These are phyloP conservation scores for Atherinosoma microstoma DNA, from an alignment of 2,797 vertebrate species.

Conservation along the genomic window DNA sequence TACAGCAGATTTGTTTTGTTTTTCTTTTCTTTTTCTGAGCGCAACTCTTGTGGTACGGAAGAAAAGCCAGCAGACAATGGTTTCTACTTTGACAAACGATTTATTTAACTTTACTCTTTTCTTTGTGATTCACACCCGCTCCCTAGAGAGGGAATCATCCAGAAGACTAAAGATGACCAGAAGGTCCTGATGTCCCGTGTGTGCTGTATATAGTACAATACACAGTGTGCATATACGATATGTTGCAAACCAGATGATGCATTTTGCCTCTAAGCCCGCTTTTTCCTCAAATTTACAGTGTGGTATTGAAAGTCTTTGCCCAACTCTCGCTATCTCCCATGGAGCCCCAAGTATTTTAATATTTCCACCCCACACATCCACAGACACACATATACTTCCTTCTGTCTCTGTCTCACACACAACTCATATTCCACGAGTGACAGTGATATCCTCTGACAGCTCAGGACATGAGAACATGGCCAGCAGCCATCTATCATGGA, in stretches of 20 bases:
- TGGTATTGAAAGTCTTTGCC: conserved; percentile 25
- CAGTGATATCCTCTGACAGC: conserved; percentile 62
- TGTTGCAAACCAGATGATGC: conserved; percentile 3
- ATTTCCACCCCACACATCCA: conserved; percentile 9
- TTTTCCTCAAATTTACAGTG: conserved; percentile 4
- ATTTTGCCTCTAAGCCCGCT: conserved; percentile 3
- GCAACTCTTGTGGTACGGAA: background rate
- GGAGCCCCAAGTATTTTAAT: background rate
- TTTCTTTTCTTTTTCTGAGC: background rate
- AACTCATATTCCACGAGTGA: conserved; percentile 21
- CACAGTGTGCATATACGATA: background rate
- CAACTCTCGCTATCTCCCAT: conserved; percentile 3
- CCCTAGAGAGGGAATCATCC: conserved; percentile 44
- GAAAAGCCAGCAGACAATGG: background rate
- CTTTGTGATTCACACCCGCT: conserved; percentile 26
- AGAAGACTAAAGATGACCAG: conserved; percentile 27
- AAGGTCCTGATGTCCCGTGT: conserved; percentile 22
- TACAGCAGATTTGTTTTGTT: too few relatives aligned
- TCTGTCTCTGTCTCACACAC: conserved; percentile 25
- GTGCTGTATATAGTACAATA: conserved; percentile 16
- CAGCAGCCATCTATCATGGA: conserved; percentile 27
- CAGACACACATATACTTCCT: conserved; percentile 13
- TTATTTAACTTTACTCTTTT: conserved; percentile 24
- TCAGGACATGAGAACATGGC: conserved; percentile 61
- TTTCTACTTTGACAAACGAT: conserved; percentile 10